Conservation (phyloP, 2,797 vertebrate genomes). For the Spheniscus humboldti region DNA sequence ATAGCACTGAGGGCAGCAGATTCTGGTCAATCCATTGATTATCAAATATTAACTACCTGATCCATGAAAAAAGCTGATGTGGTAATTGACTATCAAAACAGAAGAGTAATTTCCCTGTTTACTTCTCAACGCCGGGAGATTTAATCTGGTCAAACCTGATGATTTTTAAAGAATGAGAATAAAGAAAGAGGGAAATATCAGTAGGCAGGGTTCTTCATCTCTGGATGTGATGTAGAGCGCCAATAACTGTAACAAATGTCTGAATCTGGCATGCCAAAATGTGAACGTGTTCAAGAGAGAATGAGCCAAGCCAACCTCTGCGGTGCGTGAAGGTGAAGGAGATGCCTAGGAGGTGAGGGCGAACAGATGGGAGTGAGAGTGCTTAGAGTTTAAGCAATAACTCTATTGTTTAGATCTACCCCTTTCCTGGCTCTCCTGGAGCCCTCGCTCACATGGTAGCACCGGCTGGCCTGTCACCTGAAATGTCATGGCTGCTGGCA, state of each 20-base stretch:
- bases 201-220: background rate
- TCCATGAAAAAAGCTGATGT: background rate
- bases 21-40: constrained; percentile 2
- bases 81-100: constrained; percentile 50
- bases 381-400: background rate
- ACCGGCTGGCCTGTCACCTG: background rate
- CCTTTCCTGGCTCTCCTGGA: background rate
- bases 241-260: background rate
- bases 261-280: constrained; percentile 34
- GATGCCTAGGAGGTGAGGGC: constrained; percentile 21
- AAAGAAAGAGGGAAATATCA: background rate
- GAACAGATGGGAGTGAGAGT: constrained; percentile 27
- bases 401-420: background rate
- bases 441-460: background rate
- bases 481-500: constrained; percentile 25
- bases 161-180: background rate
- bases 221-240: background rate
- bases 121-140: constrained; percentile 11
- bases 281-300: background rate
- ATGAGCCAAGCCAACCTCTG: constrained; percentile 14
- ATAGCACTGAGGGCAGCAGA: background rate
- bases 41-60: background rate
- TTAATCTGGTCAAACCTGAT: background rate
- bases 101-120: constrained; percentile 48
- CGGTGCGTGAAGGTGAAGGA: constrained; percentile 53